phyloP scores from a whole-genome alignment of 2,888 invertebrate species.

The Ectropis crepuscularia region DNA sequence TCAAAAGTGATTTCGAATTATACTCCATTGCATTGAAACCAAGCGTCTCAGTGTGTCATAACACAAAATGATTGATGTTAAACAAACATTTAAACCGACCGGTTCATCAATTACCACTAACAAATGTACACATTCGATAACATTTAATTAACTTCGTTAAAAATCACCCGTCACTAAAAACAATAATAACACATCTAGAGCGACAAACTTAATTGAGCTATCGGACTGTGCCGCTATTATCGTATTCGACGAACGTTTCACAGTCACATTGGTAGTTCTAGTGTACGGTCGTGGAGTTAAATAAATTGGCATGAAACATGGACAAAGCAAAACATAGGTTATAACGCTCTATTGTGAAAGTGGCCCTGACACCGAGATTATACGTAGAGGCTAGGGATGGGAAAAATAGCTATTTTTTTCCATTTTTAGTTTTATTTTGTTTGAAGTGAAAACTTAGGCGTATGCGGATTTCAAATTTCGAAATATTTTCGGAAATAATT shows the following conservation, averaged over 20 bases:
- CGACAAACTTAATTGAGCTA: too few species aligned
- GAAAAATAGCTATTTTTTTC: background rate
- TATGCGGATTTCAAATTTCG: too few species aligned
- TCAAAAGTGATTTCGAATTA: too few species aligned
- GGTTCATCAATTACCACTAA: background rate
- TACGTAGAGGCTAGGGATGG: conserved; percentile 11
- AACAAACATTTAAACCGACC: background rate
- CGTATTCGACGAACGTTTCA: too few species aligned
- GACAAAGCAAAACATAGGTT: conserved; percentile 4
- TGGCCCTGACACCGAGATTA: conserved; percentile 29
- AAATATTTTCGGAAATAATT: too few species aligned
- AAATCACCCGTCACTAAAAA: conserved; percentile 10
- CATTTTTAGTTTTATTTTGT: too few species aligned
- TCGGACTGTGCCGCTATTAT: too few species aligned
- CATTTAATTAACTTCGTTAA: conserved; percentile 18
- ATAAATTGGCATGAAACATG: background rate
- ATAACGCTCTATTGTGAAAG: conserved; percentile 21
- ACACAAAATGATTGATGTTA: background rate
- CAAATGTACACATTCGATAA: conserved; percentile 1
- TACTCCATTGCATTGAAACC: too few species aligned
- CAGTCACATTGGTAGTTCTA: too few species aligned
- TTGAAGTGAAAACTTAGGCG: too few species aligned
- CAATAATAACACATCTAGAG: conserved; percentile 3
- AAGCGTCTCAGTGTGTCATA: too few species aligned
- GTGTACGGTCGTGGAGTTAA: background rate